Evolutionary conservation across 2,888 invertebrate species (phyloP), one percentile per base, ranked within the genome.

Genomic region (Junonia oenone): DNA sequence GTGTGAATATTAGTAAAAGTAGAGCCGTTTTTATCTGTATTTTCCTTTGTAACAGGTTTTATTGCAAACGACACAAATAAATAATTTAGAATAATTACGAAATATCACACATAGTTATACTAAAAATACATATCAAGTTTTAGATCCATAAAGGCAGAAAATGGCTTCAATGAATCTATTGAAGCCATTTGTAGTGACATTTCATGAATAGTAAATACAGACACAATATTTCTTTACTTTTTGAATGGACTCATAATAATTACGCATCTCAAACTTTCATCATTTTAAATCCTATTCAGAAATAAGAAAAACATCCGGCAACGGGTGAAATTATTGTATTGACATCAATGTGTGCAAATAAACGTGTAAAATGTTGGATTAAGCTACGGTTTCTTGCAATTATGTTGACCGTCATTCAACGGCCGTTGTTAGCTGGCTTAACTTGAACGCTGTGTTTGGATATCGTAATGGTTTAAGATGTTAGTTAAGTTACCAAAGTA

Each of bases 331-430:
- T 56, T 59, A 70, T 69, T 70, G 71, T 59, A 70, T 69, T 71
- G 68, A 67, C 62, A 62, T 74, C 74, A 83, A 81, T 80, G 81
- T 85, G 84, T 78, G 72, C 81, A 83, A 80, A 78, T 78, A 83
- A 76, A 73, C 73, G 71, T 66, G 59, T 66, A 64, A 53, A 26
- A 56, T 68, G 68, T 64, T 78, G 80, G 76, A 81, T 81, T 74
- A 31, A 11, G 11, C 22, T 22, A 2, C 5, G 5, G 22, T 22
- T 22, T 22, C 22, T 22, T 22, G 22, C n/a, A n/a, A n/a, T n/a
- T n/a, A n/a, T n/a, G 22, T 3, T 22, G 5, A 5, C 22, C 22
- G 22, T 22, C 22, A 22, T 22, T 3, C 5, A 22, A 22, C 22
- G 22, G 22, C 22, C n/a, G n/a, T n/a, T n/a, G n/a, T n/a, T n/a